Percentiles rank a stretch among this genome's conserved stretches.
These are phyloP conservation scores for Procambarus clarkii DNA, from an alignment of 1,140 invertebrate genomes.

Conservation along the genomic window DNA sequence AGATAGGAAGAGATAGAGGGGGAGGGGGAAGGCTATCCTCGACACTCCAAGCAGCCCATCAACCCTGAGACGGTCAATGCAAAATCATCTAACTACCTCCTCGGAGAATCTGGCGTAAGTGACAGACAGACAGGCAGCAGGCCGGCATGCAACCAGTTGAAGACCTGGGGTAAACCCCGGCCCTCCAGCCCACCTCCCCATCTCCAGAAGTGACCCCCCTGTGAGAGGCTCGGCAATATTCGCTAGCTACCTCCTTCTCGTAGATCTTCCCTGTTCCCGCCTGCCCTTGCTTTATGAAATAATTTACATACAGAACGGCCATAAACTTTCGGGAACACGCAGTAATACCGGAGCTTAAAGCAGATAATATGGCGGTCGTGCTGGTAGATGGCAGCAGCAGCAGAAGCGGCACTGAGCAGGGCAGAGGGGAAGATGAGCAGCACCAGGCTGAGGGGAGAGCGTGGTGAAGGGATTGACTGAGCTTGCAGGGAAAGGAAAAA, in stretches of 20 bases:
- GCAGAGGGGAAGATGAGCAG: slow-evolving; percentile 1
- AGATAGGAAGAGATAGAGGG: too few species aligned
- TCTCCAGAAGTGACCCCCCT: too few species aligned
- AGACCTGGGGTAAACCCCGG: not conserved
- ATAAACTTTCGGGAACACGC: slow-evolving; percentile 68
- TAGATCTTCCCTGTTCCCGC: slow-evolving; percentile 56
- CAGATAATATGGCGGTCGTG: slow-evolving; percentile 65
- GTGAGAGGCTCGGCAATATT: slow-evolving; percentile 16
- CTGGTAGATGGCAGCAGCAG: slow-evolving; percentile 61
- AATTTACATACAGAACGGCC: slow-evolving; percentile 66
- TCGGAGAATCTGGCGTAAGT: too few species aligned
- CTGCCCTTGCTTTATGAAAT: slow-evolving; percentile 68
- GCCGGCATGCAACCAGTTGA: too few species aligned
- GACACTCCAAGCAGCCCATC: not conserved
- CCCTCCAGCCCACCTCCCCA: not conserved
- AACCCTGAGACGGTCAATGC: not conserved
- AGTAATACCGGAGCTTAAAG: slow-evolving; percentile 67
- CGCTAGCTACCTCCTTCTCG: slow-evolving; percentile 47
- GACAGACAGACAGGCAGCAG: too few species aligned
- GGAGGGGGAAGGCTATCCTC: too few species aligned
- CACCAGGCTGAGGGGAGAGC: not conserved
- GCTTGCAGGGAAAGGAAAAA: not conserved
- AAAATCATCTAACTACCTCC: too few species aligned
- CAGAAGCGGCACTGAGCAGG: not conserved
- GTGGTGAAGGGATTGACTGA: not conserved